Base-by-base conservation (phyloP, 2,888 invertebrate species). In the Megamerina dolium region DNA sequence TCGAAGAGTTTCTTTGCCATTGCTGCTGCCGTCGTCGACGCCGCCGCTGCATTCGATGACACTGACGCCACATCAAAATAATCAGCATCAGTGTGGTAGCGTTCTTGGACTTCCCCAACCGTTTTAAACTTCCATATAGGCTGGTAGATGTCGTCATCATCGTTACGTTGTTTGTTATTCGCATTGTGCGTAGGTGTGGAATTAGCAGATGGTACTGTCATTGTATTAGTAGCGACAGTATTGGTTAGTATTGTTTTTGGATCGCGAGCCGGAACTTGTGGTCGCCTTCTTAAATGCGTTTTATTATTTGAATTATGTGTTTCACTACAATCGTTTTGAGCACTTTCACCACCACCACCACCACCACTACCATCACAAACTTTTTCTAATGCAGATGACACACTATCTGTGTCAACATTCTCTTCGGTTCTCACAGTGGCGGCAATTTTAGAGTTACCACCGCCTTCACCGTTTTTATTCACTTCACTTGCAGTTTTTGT, bases 71-170 rank as follows among this genome's bases (percentile, higher is more conserved):
- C 29, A 12, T 49, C 48, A 32, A 50, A 54, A 21, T 53, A 51
- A 36, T 54, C 54, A 26, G 48, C 49, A 43, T 57, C 54, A 9
- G 51, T 53, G 51, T 46, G 51, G 23, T 46, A 63, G 29, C 55
- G 56, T n/a, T 66, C 65, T 5, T 52, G 52, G 27, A 57, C 60
- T 45, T 59, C 59, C 31, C 64, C 70, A 39, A 65, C 51, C 0
- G 71, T 71, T 46, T 66, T 61, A 46, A 66, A 72, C 48, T 70
- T 68, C 72, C 72, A 72, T 46, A 72, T 72, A 30, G 68, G 66
- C 31, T 72, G 72, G 48, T 72, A 72, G 42, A 72, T 72, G 8
- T 65, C 60, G 17, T 44, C 34, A 9, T 48, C 30, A 13, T 30
- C 30, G 32, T 14, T 26, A 32, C 34, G 38, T 20, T 45, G 48